Conservation (phyloP, 2,113 vertebrate genomes). For the Dermatemys mawii region DNA sequence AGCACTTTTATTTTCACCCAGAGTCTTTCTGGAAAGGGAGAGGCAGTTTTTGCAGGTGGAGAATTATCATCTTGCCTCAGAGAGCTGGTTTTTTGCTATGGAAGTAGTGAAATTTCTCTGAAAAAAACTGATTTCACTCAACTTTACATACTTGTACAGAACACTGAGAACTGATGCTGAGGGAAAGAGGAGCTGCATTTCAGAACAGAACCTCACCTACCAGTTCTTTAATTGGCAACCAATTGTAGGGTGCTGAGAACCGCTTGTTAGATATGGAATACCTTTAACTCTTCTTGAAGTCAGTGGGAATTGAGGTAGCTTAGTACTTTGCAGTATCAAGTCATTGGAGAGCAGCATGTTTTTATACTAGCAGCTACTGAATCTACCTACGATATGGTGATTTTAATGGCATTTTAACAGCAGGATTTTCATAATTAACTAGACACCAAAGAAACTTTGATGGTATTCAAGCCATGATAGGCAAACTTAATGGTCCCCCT, state of each 20-base stretch:
- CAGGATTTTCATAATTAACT: background rate
- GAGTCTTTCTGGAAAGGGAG: background rate
- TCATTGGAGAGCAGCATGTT: background rate
- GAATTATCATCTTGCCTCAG: background rate
- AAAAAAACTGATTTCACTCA: background rate
- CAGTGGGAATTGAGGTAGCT: background rate
- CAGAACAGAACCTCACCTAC: background rate
- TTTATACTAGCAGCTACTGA: background rate
- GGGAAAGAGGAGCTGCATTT: background rate
- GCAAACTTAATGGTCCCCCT: fast-evolving
- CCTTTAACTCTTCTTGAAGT: background rate
- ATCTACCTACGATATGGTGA: background rate
- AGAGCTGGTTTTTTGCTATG: background rate
- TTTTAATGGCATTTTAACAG: background rate
- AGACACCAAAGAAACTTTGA: background rate
- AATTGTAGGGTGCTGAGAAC: background rate
- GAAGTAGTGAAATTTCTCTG: background rate
- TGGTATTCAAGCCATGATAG: fast-evolving
- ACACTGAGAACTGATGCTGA: background rate
- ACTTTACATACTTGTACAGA: background rate
- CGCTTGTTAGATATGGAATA: background rate
- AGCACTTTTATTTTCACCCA: background rate
- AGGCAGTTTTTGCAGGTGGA: background rate
- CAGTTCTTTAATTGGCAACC: background rate
- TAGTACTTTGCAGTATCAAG: background rate